Evolutionary conservation across 2,797 vertebrate genomes (phyloP), one percentile per base, ranked within the genome.

Genomic region (Cetoscarus ocellatus): DNA sequence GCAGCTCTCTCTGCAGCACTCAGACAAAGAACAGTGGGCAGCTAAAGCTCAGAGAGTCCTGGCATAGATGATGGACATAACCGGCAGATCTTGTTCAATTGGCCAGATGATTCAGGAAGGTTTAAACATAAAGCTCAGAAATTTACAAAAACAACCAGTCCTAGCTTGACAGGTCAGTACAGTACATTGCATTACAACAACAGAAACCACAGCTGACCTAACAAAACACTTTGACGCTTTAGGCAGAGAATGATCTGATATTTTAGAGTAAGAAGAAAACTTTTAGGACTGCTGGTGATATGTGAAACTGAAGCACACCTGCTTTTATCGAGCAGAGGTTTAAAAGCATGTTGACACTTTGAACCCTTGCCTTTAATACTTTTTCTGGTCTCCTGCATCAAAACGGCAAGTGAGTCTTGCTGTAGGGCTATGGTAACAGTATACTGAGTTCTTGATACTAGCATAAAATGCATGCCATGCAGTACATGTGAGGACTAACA

Each of bases 1-100:
- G 70, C 96, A 96, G 89, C 93, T 94, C 0, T 94, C 95, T 54
- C 76, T 98, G 40, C 93, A 92, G 48, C 89, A 88, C 71, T 58
- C 72, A 17, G 66, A 79, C 53, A 85, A 73, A 55, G 79, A 90
- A 53, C 86, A 77, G 8, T 58, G 66, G 5, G 67, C 53, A 40
- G 61, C 48, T 10, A 90, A 78, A 48, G 58, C 54, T 53, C 83
- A 70, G 63, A 68, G 60, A 51, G 38, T 83, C 40, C 19, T 73
- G 19, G 56, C 44, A 1, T 89, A 59, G 83, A 19, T 19, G 9
- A 38, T 19, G 43, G 70, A 73, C 44, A 12, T 40, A 48, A 65
- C 67, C 74, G 70, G 72, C 62, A 17, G 67, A 67, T 77, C 47
- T 67, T 8, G 58, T 64, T 72, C 38, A 55, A 66, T 39, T 18